Base-by-base conservation (phyloP, 2,797 vertebrate genomes). In the Sylvia borin region DNA sequence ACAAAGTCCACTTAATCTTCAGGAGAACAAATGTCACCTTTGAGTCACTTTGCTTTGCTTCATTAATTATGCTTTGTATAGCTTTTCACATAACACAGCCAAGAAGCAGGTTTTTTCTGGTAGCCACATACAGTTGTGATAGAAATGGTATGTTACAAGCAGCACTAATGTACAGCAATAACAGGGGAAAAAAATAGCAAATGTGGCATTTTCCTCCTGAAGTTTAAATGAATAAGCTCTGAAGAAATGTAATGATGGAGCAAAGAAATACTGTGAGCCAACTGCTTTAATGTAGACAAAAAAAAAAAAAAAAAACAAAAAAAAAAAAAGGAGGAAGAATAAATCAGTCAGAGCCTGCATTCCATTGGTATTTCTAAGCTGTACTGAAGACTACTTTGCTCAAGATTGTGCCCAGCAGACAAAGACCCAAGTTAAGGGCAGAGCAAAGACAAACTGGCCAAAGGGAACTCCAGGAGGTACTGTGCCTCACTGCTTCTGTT, bases 401-500 rank as follows among this genome's bases (percentile, higher is more conserved):
- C 75, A 85, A 90, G 79, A 91, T 11, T 88, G 62, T 66, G 51
- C 53, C 42, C 57, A 75, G 55, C 31, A 92, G 78, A 94, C 93
- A 95, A 93, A 96, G 88, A 78, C 60, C 22, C 32, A 79, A 86
- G 79, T 83, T 85, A 81, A 88, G 83, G 83, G 76, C 50, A 93
- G 47, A 53, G 88, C 61, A 84, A 91, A 95, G 90, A 93, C 79
- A 90, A 91, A 93, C 48, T 54, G 85, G 42, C 85, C 91, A 90
- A 90, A 91, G 88, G 64, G 83, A 92, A 55, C 85, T 93, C 82
- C 48, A 76, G 91, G 95, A 95, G 91, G 85, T 90, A 90, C 82
- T 66, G 92, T 90, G 91, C 74, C 83, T 95, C 79, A 47, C 55
- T 95, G 90, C 71, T 92, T 84, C 94, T 93, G 88, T 94, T 95